Evolutionary conservation across 1,140 invertebrate species (phyloP).

Genomic region (Popillia japonica): DNA sequence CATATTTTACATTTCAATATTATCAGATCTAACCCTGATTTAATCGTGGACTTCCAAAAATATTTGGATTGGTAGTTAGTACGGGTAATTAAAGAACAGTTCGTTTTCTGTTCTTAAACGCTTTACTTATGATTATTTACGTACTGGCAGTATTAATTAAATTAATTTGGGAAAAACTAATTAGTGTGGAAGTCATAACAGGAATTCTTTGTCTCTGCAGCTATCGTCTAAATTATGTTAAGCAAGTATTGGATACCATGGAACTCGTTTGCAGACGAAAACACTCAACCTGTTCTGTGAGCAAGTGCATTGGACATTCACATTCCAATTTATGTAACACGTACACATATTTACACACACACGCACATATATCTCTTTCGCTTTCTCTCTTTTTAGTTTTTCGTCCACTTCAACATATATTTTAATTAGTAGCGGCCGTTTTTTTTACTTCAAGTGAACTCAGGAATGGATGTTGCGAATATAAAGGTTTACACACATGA

Average conservation of each 20-base stretch:
- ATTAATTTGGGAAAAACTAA: constrained; percentile 38
- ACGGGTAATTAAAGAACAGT: background rate
- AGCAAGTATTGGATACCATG: constrained; percentile 38
- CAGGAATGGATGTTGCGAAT: background rate
- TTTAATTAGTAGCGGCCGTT: constrained; percentile 30
- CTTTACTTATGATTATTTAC: constrained; percentile 16
- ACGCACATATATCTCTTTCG: constrained; percentile 9
- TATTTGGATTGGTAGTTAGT: constrained; percentile 19
- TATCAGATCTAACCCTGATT: constrained; percentile 29
- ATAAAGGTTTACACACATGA: constrained; percentile 11
- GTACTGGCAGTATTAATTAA: constrained; percentile 37
- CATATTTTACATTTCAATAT: constrained; percentile 23
- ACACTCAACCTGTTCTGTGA: constrained; percentile 40
- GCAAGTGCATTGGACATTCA: constrained; percentile 42
- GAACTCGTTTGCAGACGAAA: constrained; percentile 40
- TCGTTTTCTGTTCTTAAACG: background rate
- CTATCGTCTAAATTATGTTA: constrained; percentile 41
- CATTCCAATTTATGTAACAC: constrained; percentile 42
- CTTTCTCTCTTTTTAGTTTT: constrained; percentile 35
- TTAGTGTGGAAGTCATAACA: constrained; percentile 29
- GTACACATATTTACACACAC: constrained; percentile 36
- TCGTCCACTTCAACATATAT: constrained; percentile 30
- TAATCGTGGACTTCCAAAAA: background rate
- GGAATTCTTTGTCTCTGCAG: constrained; percentile 38
- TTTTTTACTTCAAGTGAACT: background rate